Evolutionary conservation across 2,797 vertebrate species (phyloP).

Genomic region (Euphonia xanthogaster): DNA sequence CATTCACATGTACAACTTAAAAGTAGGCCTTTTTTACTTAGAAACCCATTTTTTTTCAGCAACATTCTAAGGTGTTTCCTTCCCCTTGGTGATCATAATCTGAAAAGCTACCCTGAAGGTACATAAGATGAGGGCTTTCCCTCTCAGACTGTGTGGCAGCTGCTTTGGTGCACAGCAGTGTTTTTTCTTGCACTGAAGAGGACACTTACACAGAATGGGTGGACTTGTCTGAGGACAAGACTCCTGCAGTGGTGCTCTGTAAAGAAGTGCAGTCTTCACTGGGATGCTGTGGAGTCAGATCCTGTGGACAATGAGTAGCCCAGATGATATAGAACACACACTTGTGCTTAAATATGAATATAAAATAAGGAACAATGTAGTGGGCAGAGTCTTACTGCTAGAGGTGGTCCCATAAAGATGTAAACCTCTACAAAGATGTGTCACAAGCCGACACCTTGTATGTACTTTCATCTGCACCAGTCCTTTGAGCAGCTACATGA

Average conservation of each 20-base stretch:
- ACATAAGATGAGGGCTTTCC: background rate
- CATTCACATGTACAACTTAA: background rate
- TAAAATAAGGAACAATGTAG: background rate
- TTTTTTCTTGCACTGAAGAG: background rate
- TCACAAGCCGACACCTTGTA: rapidly evolving
- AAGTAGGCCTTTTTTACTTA: background rate
- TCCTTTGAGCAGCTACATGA: background rate
- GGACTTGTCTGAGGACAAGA: background rate
- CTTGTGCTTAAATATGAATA: background rate
- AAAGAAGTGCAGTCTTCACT: background rate
- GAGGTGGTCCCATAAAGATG: background rate
- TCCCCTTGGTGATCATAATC: background rate
- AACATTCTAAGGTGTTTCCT: background rate
- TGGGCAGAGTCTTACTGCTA: background rate
- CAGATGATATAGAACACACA: rapidly evolving
- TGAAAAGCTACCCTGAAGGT: background rate
- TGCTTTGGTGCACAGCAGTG: background rate
- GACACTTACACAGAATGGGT: rapidly evolving
- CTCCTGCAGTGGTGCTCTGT: background rate
- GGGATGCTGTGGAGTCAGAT: background rate
- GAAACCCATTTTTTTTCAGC: background rate
- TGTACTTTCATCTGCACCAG: background rate
- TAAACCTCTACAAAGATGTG: background rate
- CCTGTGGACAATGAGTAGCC: background rate
- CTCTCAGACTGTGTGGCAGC: background rate